Base-by-base conservation (phyloP, 2,797 vertebrate genomes). In the Pantherophis vulpinus region DNA sequence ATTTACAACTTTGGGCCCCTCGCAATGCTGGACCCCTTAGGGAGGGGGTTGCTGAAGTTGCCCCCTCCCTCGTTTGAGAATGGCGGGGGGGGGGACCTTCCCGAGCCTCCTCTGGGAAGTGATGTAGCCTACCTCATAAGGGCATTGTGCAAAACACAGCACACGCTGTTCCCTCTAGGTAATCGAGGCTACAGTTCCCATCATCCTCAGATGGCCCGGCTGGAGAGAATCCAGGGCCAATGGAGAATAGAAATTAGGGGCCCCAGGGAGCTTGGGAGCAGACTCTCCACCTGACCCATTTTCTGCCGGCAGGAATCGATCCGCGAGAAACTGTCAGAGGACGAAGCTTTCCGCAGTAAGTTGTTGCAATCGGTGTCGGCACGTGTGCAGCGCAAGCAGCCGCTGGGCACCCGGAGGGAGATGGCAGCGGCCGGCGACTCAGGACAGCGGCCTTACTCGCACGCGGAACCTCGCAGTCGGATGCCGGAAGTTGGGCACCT, bases 271-370 rank as follows among this genome's bases (percentile, higher is more conserved):
- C 16, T 74, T 74, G 0, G 2, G 32, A 18, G 32, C 7, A 3
- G 58, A 12, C 3, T 3, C 37, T 13, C 5, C 42, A 37, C 25
- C 10, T 29, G 16, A 16, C 7, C 25, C 88, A 29, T 27, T 55
- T 90, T 74, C 16, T 58, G 7, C 23, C 25, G 86, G 14, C 70
- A 99, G 99, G 98, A 98, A 94, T 96, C 98, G 95, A 98, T 99
- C 95, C 91, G 98, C 89, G 98, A 98, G 94, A 99, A 99, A 95
- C 98, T 99, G 86, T 86, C 91, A 1, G 98, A 99, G 93, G 98
- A 98, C 27, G 96, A 96, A 10, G 96, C 94, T 0, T 98, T 99
- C 56, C 98, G 98, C 23, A 97, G 95, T 56, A 98, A 98, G 96
- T 98, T 99, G 95, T 97, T 97, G 0, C 97, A 98, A 96, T 98